Base-by-base conservation (phyloP, 2,113 vertebrate species). In the Pyrgilauda ruficollis region DNA sequence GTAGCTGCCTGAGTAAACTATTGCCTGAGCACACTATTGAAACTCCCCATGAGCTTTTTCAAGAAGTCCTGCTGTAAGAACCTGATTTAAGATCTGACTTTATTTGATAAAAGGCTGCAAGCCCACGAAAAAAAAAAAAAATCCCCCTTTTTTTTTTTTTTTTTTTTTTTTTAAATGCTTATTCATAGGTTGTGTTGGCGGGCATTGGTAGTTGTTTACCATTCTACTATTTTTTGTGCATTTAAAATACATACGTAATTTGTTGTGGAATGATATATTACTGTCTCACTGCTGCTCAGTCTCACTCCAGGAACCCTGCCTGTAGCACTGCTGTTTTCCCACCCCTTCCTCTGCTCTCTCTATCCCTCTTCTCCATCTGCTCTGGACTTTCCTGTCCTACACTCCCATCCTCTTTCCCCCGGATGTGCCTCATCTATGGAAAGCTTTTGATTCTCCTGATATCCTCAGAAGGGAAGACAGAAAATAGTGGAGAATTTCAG, bases 391-490 rank as follows among this genome's bases (percentile, higher is more conserved):
- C 30, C 11, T 49, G 20, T 21, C 26, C 33, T 82, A 23, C 3
- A 12, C 3, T 68, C 18, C 19, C 19, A 13, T 64, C 19, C 20
- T 41, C 20, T 70, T 90, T 75, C 20, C 14, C 7, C 49, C 33
- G 30, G 53, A 43, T 35, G 27, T 0, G 8, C 9, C 7, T 67
- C 28, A 53, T 31, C 56, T 3, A 0, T 1, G 1, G 58, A 73
- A 80, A 87, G 9, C 23, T 62, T 85, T 76, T 76, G 19, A 31
- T 66, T 77, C 30, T 81, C 12, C 31, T 88, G 37, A 23, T 12
- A 0, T 56, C 56, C 84, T 39, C 24, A 84, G 50, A 50, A 61
- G 14, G 17, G 27, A 76, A 84, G 41, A 73, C n/a, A 87, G 12
- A n/a, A 77, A 87, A 37, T 13, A 74, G 24, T 5, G 8, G 44